phyloP scores from a whole-genome alignment of 2,888 invertebrate species.

The Eupithecia dodoneata region DNA sequence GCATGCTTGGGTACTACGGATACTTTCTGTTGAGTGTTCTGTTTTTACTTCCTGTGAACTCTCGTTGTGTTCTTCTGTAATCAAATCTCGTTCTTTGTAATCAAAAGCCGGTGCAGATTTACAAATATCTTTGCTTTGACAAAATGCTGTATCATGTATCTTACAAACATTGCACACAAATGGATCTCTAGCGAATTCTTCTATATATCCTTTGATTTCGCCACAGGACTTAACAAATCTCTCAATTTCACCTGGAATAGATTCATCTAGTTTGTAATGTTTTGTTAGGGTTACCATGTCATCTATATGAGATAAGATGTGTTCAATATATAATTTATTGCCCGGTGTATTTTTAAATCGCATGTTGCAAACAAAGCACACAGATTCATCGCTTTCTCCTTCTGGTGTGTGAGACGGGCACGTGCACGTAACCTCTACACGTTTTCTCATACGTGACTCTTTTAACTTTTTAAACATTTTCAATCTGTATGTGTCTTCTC shows the following conservation, averaged over 20 bases:
- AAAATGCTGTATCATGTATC: not conserved
- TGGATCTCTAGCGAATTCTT: slow-evolving; percentile 36
- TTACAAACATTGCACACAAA: slow-evolving; percentile 40
- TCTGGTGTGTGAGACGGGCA: slow-evolving; percentile 19
- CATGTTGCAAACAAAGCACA: slow-evolving; percentile 25
- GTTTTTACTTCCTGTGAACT: no score
- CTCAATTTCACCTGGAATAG: slow-evolving; percentile 42
- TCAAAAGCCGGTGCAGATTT: not conserved
- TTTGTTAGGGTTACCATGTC: slow-evolving; percentile 45
- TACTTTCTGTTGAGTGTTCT: no score
- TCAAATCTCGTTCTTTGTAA: not conserved
- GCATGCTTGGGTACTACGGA: not conserved
- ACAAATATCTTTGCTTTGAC: not conserved
- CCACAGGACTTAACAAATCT: slow-evolving; percentile 46
- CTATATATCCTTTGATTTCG: slow-evolving; percentile 45
- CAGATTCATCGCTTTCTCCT: slow-evolving; percentile 10
- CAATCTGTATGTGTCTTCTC: slow-evolving; percentile 54
- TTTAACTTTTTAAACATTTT: slow-evolving; percentile 55
- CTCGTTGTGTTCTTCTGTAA: no score
- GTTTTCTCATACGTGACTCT: slow-evolving; percentile 17
- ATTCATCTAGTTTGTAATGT: slow-evolving; percentile 37
- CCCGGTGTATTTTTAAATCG: slow-evolving; percentile 4
- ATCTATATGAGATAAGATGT: slow-evolving; percentile 45
- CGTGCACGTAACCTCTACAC: not conserved
- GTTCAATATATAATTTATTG: slow-evolving; percentile 32